Percentiles rank a stretch among this genome's conserved stretches.
These are phyloP conservation scores for Canis aureus DNA, from an alignment of 2,113 vertebrate genomes.

Conservation along the genomic window DNA sequence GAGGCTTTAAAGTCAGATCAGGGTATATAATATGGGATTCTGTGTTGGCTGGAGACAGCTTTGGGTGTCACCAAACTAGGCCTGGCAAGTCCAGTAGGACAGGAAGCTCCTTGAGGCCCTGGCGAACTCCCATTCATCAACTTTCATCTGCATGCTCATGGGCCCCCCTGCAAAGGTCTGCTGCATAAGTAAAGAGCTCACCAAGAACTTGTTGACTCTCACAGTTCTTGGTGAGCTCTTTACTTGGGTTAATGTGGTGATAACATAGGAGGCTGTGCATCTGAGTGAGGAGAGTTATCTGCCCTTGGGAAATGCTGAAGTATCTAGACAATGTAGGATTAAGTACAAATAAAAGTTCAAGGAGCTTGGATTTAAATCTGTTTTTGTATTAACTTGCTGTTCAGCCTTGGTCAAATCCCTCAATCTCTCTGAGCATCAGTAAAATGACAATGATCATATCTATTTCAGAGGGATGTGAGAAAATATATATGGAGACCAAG, in stretches of 20 bases:
- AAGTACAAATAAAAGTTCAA: not conserved
- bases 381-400: not conserved
- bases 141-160: not conserved
- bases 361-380: not conserved
- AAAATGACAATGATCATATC: not conserved
- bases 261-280: not conserved
- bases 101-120: not conserved
- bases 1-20: not conserved
- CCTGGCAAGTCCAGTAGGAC: not conserved
- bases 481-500: not conserved
- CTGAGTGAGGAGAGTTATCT: not conserved
- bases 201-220: not conserved
- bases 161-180: not conserved
- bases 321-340: not conserved
- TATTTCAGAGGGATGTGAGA: not conserved
- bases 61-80: not conserved
- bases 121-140: fast-evolving
- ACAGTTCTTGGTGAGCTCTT: too few species aligned
- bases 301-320: too few species aligned
- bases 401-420: not conserved
- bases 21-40: not conserved
- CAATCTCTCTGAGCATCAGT: not conserved
- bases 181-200: not conserved
- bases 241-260: too few species aligned
- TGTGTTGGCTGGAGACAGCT: not conserved